These are phyloP conservation scores for Xyrauchen texanus DNA, from an alignment of 2,113 vertebrate species.

Conservation along the genomic window DNA sequence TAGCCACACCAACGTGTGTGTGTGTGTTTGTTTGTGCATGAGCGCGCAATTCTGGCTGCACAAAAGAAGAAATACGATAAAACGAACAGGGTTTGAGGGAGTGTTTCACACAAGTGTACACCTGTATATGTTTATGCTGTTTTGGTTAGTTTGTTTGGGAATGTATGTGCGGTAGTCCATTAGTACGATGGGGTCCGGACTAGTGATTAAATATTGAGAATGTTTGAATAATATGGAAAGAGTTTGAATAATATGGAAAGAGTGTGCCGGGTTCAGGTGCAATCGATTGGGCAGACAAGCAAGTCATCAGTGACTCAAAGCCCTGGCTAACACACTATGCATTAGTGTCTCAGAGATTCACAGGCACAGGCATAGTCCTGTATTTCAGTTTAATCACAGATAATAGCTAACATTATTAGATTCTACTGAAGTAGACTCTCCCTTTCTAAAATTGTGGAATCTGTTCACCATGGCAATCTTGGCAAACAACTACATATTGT, in stretches of 20 bases:
- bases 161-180: constrained; percentile 35
- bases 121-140: constrained; percentile 45
- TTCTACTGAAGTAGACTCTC: not conserved
- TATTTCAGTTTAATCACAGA: not conserved
- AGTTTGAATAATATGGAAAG: constrained; percentile 71
- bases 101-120: constrained; percentile 40
- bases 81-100: constrained; percentile 3
- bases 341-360: no score
- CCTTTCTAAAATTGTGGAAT: not conserved
- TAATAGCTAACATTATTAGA: not conserved
- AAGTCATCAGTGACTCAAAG: constrained; percentile 45
- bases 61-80: not conserved
- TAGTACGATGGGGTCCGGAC: constrained; percentile 60
- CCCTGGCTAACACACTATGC: constrained; percentile 3
- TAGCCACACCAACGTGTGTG: constrained; percentile 3
- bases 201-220: constrained; percentile 78
- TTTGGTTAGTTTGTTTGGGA: constrained; percentile 48
- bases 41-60: not conserved
- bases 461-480: no score
- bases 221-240: constrained; percentile 71
- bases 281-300: constrained; percentile 67
- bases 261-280: constrained; percentile 67
- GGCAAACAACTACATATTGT: no score
- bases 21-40: not conserved
- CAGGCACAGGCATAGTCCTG: not conserved